A percentile compares a stretch with the other conserved stretches of the same genome.
These are phyloP conservation scores for Lepidurus couesii DNA, from an alignment of 1,140 invertebrate species.

Conservation along the genomic window DNA sequence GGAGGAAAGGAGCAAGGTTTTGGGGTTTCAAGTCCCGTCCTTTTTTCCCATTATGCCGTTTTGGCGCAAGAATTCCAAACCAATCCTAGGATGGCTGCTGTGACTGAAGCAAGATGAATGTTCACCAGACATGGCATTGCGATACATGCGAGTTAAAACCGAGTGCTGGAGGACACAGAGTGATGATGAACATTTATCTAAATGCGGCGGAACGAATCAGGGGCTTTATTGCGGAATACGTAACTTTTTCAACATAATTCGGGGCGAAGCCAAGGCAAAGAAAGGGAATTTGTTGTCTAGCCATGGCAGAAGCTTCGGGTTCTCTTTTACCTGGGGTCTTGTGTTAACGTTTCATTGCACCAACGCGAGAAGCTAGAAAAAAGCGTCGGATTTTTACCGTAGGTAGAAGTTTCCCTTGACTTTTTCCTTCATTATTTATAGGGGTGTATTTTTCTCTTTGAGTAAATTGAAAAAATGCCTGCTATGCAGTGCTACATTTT, in stretches of 20 bases:
- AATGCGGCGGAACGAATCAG: neutral
- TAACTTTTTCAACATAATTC: slow-evolving; percentile 16
- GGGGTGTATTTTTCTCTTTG: neutral
- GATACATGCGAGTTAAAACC: slow-evolving; percentile 10
- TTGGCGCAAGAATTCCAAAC: slow-evolving; percentile 18
- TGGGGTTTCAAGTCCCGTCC: neutral
- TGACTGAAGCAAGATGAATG: slow-evolving; percentile 18
- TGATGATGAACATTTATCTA: slow-evolving; percentile 22
- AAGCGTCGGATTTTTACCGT: neutral
- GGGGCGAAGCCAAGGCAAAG: neutral
- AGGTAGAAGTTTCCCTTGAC: slow-evolving; percentile 2
- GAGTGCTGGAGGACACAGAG: slow-evolving; percentile 20
- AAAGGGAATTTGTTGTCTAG: neutral
- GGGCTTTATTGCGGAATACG: slow-evolving; percentile 17
- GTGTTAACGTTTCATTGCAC: neutral
- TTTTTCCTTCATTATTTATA: slow-evolving; percentile 1
- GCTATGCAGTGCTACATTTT: slow-evolving; percentile 6
- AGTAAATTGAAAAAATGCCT: neutral
- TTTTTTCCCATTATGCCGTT: slow-evolving; percentile 19
- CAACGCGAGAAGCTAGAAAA: neutral
- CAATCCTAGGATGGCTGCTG: slow-evolving; percentile 17
- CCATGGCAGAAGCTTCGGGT: neutral
- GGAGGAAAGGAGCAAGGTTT: neutral
- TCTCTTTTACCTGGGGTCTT: neutral
- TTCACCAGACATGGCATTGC: slow-evolving; percentile 7